Evolutionary conservation across 2,113 vertebrate species (phyloP).

Genomic region (Siphamia tubifer): DNA sequence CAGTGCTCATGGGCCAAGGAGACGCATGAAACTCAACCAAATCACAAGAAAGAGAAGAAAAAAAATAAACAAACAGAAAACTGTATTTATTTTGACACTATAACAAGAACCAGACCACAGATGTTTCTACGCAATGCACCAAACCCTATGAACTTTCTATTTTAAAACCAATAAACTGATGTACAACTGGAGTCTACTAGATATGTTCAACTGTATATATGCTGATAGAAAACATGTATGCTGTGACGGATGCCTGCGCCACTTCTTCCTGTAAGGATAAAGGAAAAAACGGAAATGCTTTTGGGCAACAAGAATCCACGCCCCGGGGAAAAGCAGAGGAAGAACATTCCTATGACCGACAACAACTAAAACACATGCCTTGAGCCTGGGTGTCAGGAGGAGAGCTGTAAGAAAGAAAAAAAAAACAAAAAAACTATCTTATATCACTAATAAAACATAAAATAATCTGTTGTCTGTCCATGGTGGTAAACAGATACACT

Average conservation of each 20-base stretch:
- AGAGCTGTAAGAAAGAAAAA: too few relatives aligned
- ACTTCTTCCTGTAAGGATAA: neutral
- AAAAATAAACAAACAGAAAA: neutral
- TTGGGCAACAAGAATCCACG: neutral
- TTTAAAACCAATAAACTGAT: neutral
- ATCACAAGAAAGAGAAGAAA: neutral
- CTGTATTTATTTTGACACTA: too few relatives aligned
- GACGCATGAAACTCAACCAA: neutral
- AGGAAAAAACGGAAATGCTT: constrained; percentile 16
- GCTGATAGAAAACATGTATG: neutral
- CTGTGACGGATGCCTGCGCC: neutral
- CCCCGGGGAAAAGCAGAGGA: constrained; percentile 43
- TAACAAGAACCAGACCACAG: too few relatives aligned
- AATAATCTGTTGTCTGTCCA: neutral
- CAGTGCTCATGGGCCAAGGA: neutral
- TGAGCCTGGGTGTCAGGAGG: neutral
- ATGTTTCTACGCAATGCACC: neutral
- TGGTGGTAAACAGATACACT: neutral
- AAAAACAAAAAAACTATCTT: neutral
- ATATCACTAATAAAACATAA: neutral
- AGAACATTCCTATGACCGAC: constrained; percentile 54
- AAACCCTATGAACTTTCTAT: neutral
- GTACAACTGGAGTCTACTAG: neutral
- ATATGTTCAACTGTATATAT: neutral
- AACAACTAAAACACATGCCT: constrained; percentile 3